Evolutionary conservation across 2,888 invertebrate genomes (phyloP).

Genomic region (Mythimna albipuncta): DNA sequence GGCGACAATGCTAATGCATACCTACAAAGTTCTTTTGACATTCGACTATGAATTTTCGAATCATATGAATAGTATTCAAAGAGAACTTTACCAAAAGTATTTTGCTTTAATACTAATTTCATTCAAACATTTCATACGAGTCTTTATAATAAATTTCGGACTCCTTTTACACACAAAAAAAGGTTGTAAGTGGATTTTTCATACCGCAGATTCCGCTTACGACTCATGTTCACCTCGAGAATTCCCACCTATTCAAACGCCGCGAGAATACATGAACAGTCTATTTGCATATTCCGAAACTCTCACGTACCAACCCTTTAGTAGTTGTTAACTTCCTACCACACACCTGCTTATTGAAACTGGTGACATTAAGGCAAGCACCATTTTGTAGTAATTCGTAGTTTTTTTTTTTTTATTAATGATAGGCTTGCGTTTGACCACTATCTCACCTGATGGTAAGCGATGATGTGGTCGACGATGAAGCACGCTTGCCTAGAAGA

Average conservation of each 20-base stretch:
- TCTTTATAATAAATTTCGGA: neutral
- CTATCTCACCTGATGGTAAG: no score
- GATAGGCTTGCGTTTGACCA: no score
- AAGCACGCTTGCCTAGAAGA: no score
- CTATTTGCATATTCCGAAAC: constrained; percentile 44
- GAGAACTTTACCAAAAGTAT: neutral
- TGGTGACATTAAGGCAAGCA: constrained; percentile 1
- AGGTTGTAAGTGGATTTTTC: neutral
- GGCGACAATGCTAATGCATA: no score
- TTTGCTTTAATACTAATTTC: neutral
- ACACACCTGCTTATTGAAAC: constrained; percentile 14
- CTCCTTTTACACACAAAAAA: neutral
- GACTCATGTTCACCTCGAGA: constrained; percentile 6
- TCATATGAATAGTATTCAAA: neutral
- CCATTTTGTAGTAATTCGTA: no score
- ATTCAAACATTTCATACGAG: neutral
- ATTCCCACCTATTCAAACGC: constrained; percentile 13
- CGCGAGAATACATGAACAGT: constrained; percentile 26
- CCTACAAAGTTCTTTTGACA: neutral
- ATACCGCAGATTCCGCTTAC: constrained; percentile 8
- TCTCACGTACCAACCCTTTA: constrained; percentile 13
- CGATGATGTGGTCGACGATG: no score
- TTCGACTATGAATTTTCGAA: neutral
- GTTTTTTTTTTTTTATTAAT: no score
- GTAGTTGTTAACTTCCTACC: constrained; percentile 22